Base-by-base conservation (phyloP, 1,140 invertebrate species). In the Zaprionus lachaisei region DNA sequence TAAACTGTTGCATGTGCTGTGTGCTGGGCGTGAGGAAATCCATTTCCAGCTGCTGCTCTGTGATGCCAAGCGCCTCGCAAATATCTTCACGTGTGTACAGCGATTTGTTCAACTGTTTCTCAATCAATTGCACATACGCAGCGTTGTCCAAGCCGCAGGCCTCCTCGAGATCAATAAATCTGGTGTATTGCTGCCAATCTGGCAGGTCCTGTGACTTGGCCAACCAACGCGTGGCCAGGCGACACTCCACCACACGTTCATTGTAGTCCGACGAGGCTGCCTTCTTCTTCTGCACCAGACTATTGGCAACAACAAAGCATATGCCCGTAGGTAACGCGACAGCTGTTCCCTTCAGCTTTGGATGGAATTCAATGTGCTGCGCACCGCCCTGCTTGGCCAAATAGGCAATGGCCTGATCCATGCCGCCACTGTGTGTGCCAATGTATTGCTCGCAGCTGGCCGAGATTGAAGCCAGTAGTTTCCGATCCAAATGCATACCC, bases 351-450 rank as follows among this genome's bases (percentile, higher is more conserved):
- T 94, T 94, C 14, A 99, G 92, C 60, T 92, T 83, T 1, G 99
- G 99, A 91, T 98, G 95, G 94, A 99, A 99, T 81, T 99, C 96
- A 79, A 99, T 99, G 74, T 98, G 94, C 92, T 98, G 97, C 1
- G 98, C 98, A 82, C 95, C 96, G 95, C 98, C 98, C 93, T 95
- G 93, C 91, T 97, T 95, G 2, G 97, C 98, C 20, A 99, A 94
- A 93, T 99, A 98, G 58, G 97, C 97, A 84, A 99, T 99, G 0
- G 99, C 98, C 94, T 99, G 99, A 93, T 99, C 99, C 99, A 99
- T 99, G 76, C 99, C 99, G 44, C 99, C 99, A 31, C 99, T 98
- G 93, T 98, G 95, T 9, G 97, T 98, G 15, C 99, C 99, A 81
- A 99, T 98, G 80, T 97, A 98, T 75, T 96, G 94, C 94, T 99